These are phyloP conservation scores for Coluber constrictor DNA, from an alignment of 2,797 vertebrate species.

Conservation along the genomic window DNA sequence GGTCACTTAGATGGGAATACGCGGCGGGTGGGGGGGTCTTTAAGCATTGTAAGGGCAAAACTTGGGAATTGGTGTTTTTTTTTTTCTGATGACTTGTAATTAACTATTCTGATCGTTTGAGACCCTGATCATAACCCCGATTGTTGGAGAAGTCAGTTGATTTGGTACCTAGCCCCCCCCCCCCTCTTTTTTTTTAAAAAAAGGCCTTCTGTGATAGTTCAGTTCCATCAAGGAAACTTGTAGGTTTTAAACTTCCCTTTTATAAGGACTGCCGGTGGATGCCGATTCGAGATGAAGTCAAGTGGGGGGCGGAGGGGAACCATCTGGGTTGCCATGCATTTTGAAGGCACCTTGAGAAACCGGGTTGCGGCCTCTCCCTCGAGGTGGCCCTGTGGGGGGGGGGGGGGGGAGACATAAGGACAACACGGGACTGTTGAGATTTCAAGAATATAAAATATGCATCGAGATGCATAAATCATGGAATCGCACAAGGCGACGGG, in stretches of 20 bases:
- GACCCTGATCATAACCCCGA: constrained; percentile 23
- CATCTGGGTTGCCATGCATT: constrained; percentile 25
- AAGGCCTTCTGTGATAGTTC: constrained; percentile 56
- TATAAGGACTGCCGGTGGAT: constrained; percentile 55
- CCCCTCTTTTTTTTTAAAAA: constrained; percentile 40
- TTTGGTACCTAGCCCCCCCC: constrained; percentile 50
- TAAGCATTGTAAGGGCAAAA: constrained; percentile 24
- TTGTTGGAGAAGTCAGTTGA: constrained; percentile 58
- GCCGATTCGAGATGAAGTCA: constrained; percentile 56
- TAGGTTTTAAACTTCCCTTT: constrained; percentile 68
- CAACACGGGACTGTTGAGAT: constrained; percentile 44
- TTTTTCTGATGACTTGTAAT: constrained; percentile 65
- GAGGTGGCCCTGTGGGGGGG: constrained; percentile 50
- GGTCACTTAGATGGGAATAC: constrained; percentile 10
- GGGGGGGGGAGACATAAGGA: background rate
- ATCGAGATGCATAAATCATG: constrained; percentile 87
- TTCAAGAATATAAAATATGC: constrained; percentile 79
- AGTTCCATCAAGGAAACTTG: constrained; percentile 65
- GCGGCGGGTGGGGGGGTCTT: background rate
- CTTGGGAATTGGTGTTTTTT: constrained; percentile 34
- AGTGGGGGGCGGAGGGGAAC: background rate
- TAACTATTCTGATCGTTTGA: background rate
- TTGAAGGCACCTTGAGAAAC: constrained; percentile 51
- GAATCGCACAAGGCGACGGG: constrained; percentile 58
- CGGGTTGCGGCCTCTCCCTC: constrained; percentile 60